phyloP scores from a whole-genome alignment of 2,797 vertebrate species.

The Rhinichthys osculus region DNA sequence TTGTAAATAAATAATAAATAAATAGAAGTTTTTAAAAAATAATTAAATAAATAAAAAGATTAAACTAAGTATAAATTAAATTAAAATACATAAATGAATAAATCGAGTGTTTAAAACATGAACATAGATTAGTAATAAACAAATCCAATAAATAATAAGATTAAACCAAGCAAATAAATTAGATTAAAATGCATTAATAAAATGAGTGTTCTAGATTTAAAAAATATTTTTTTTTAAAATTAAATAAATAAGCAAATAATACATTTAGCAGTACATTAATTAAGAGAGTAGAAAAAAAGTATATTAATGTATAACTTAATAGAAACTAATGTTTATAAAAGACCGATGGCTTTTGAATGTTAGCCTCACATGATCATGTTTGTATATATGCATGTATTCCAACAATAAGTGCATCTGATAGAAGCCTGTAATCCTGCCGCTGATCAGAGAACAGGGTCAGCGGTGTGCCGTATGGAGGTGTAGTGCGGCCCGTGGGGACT shows the following conservation, averaged over 20 bases:
- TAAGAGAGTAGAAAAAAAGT: not conserved
- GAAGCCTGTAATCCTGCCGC: not conserved
- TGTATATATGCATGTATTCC: not conserved
- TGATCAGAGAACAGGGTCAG: not conserved
- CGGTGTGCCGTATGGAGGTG: constrained; percentile 80
- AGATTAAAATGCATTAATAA: no score
- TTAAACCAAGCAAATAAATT: no score
- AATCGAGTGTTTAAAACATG: not conserved
- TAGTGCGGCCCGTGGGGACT: constrained; percentile 85
- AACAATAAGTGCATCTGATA: not conserved
- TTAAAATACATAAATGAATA: not conserved
- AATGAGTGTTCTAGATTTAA: no score
- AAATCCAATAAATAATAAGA: no score
- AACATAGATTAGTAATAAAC: no score
- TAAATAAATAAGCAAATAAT: not conserved
- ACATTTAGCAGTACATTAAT: not conserved
- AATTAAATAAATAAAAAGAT: not conserved
- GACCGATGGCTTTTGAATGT: not conserved
- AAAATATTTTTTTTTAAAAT: no score
- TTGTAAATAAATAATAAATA: not conserved
- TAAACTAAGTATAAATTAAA: not conserved
- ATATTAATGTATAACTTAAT: not conserved
- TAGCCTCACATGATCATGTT: not conserved
- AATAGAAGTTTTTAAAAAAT: not conserved
- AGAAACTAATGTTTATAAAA: not conserved